Conservation (phyloP, 2,797 vertebrate species). For the Onychomys arenicola region DNA sequence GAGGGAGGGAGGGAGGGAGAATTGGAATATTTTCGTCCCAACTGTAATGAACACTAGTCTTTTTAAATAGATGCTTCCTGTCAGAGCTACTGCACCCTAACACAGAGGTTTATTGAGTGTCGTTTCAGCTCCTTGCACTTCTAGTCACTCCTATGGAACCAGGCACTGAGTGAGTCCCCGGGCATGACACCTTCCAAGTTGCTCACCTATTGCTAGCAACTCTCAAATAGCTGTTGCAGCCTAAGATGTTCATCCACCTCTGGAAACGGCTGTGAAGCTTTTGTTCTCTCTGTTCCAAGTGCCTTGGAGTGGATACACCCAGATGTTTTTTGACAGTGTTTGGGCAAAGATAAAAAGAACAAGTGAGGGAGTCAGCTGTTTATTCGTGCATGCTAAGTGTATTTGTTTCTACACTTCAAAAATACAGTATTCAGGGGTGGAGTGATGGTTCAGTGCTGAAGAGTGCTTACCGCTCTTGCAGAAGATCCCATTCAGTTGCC, state of each 20-base stretch:
- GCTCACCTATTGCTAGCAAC: not conserved
- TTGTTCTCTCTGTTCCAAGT: not conserved
- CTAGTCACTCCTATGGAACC: not conserved
- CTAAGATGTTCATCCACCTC: not conserved
- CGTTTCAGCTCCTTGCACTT: not conserved
- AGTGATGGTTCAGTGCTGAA: not conserved
- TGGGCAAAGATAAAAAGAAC: not conserved
- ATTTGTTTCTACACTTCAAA: not conserved
- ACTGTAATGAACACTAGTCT: not conserved
- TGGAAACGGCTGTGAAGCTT: not conserved
- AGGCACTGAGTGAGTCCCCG: not conserved
- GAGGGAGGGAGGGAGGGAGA: rapidly evolving
- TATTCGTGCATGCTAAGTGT: not conserved
- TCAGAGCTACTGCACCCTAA: not conserved
- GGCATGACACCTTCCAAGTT: not conserved
- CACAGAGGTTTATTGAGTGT: not conserved
- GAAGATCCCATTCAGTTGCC: not conserved
- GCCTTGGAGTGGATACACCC: not conserved
- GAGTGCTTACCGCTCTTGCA: not conserved
- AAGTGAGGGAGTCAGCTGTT: not conserved
- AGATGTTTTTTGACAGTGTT: not conserved
- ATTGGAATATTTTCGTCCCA: constrained; percentile 50
- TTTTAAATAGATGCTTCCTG: constrained; percentile 33
- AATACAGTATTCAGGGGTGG: not conserved
- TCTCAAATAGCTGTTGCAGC: not conserved